phyloP scores from a whole-genome alignment of 2,113 vertebrate species.

The Triplophysa tibetana region DNA sequence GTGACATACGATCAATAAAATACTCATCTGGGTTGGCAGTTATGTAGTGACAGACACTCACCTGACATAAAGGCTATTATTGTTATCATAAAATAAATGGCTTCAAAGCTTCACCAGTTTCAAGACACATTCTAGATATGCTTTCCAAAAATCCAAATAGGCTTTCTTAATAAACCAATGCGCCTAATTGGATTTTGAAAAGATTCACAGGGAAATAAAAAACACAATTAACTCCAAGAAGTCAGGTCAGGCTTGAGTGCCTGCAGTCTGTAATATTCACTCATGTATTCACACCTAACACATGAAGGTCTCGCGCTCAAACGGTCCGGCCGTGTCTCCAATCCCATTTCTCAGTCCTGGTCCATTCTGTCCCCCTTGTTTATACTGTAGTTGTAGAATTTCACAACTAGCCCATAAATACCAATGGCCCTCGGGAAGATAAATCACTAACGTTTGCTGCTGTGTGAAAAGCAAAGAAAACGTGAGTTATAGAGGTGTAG shows the following conservation, averaged over 20 bases:
- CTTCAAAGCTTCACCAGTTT: conserved; percentile 35
- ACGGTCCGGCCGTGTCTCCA: conserved; percentile 63
- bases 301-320: conserved; percentile 52
- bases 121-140: conserved; percentile 20
- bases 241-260: conserved; percentile 1
- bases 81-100: conserved; percentile 37
- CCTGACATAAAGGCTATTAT: conserved; percentile 9
- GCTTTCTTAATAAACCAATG: conserved; percentile 14
- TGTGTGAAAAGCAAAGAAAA: conserved; percentile 73
- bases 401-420: conserved; percentile 74
- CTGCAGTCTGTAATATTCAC: background rate
- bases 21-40: background rate
- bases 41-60: background rate
- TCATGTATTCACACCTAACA: conserved; percentile 22
- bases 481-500: conserved; percentile 71
- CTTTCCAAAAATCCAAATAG: conserved; percentile 20
- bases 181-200: conserved; percentile 27
- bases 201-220: conserved; percentile 2
- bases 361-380: conserved; percentile 62
- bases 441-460: conserved; percentile 64
- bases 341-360: conserved; percentile 48
- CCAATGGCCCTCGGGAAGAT: conserved; percentile 60
- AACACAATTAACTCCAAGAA: conserved; percentile 27
- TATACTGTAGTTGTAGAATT: conserved; percentile 76
- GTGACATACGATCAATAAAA: background rate